These are phyloP conservation scores for Remorina albescens DNA, from an alignment of 2,797 vertebrate genomes.

Conservation along the genomic window DNA sequence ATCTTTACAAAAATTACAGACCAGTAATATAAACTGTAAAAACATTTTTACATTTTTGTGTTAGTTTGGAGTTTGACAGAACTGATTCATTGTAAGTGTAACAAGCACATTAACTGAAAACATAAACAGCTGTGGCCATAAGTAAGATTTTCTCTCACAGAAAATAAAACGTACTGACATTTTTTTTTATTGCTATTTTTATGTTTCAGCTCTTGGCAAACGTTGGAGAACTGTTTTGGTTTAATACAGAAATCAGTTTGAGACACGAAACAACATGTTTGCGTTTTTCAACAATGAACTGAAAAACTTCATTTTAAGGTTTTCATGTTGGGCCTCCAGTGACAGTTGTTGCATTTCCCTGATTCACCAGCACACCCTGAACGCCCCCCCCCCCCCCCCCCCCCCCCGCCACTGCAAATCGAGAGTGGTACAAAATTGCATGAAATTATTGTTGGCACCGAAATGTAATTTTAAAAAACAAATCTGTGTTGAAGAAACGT, in stretches of 20 bases:
- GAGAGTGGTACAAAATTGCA: not conserved
- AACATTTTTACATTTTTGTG: too few relatives aligned
- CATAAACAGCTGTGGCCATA: not conserved
- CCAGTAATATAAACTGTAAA: too few relatives aligned
- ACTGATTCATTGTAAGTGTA: too few relatives aligned
- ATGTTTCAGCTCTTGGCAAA: not conserved
- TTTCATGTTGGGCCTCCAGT: not conserved
- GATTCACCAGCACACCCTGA: not conserved
- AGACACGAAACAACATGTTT: not conserved
- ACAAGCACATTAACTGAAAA: not conserved
- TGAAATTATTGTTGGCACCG: not conserved
- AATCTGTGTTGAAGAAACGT: not conserved
- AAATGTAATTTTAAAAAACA: not conserved
- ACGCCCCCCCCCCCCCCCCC: too few relatives aligned
- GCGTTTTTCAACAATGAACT: not conserved
- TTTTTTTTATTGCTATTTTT: too few relatives aligned
- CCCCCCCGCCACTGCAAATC: not conserved
- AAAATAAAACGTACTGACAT: too few relatives aligned
- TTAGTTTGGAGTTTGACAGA: too few relatives aligned
- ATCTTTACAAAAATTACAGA: too few relatives aligned
- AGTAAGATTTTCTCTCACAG: not conserved
- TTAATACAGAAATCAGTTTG: not conserved
- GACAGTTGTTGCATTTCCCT: not conserved
- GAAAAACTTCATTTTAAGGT: not conserved
- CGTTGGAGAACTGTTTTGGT: too few relatives aligned